Base-by-base conservation (phyloP, 2,797 vertebrate species). In the Eremophila alpestris region DNA sequence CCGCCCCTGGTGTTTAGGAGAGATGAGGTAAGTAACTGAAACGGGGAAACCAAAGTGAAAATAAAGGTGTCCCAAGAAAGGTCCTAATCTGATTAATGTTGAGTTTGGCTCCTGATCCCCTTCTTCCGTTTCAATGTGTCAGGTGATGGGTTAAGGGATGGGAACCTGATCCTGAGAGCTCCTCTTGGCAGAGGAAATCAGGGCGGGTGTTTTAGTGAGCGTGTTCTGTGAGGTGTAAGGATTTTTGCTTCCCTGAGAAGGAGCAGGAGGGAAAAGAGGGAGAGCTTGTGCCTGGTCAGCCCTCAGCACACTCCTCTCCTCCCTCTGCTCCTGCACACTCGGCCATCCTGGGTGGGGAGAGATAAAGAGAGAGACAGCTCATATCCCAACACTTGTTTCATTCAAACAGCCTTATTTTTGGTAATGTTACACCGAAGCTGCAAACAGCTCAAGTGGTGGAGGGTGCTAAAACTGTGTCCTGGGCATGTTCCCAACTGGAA, bases 401-500 rank as follows among this genome's bases (percentile, higher is more conserved):
- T 89, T 97, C 89, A 77, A 77, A 80, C 15, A 9, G 58, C 38
- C 78, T 95, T 92, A 77, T 76, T 95, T 95, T 90, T 84, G 85
- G 86, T 84, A 69, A 79, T 7, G 83, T 45, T 79, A 73, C 65
- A 38, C 77, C 3, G 3, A 92, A 69, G 41, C 81, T 92, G 74
- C 38, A 56, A 89, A 83, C 75, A 83, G 67, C 75, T 95, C 24
- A 1, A 95, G 88, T 49, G 69, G 71, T 0, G 8, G 75, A 92
- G 60, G 83, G 92, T 92, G 94, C 83, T 95, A 97, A 96, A 96
- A 76, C 71, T 82, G 70, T 74, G 63, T 94, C 71, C 93, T 89
- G 90, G 95, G 95, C 96, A 87, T 2, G 5, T 56, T 93, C 89
- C 92, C 94, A 96, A 88, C 94, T 96, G 95, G 90, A 95, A 93